Evolutionary conservation across 1,140 invertebrate genomes (phyloP), one percentile per base, ranked within the genome.

Genomic region (Drosophila eugracilis): DNA sequence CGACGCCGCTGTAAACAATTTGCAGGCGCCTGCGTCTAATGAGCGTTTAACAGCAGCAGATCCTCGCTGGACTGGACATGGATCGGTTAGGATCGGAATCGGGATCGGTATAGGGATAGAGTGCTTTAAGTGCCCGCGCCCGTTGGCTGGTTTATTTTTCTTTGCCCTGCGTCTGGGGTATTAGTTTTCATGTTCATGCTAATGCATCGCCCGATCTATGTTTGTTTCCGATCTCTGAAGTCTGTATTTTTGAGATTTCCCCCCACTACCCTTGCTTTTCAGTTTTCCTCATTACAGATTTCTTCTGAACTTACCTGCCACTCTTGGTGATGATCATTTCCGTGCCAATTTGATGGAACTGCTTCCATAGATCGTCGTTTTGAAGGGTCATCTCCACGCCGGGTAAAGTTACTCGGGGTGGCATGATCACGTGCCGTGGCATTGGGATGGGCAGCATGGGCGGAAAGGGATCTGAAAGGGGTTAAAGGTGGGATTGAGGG

Each of bases 271-370:
- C 32, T 14, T 5, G 7, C 5, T 14, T 19, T 41, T 19, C 10
- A 7, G 5, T 22, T 15, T 48, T 15, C 6, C 19, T 17, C 24
- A 58, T 48, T 22, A 24, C 26, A 32, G 42, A 12, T 30, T 28
- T 5, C 5, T 19, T 21, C 4, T 17, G 22, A 22, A 53, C 74
- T 70, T 86, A 99, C 98, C 98, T 95, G 92, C 98, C 98, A 42
- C 96, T 97, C 93, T 99, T 99, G n/a, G 98, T 99, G 92, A 99
- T 99, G 91, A 99, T 99, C 98, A 99, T 99, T 92, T 99, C 98
- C 0, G 98, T 99, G 58, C 97, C 97, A 69, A 98, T 94, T 78
- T 97, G 96, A 92, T 98, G 96, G 92, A 99, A 99, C 85, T 98
- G 96, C 85, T 97, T 95, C 98, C 98, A 99, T 21, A 99, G 94